phyloP scores from a whole-genome alignment of 2,888 invertebrate species.

The Globia sparganii region DNA sequence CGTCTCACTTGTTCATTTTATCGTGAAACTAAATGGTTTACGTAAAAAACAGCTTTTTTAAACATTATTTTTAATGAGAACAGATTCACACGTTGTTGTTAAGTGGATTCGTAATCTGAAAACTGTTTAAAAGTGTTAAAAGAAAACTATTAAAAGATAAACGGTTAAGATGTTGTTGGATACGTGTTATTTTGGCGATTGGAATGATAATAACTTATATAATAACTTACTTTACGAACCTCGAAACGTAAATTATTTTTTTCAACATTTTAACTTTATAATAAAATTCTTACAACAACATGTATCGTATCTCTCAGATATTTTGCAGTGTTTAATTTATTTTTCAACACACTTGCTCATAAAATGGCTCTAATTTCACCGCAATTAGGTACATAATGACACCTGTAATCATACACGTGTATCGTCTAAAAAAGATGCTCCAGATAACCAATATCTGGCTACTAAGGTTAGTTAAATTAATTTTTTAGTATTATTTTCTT shows the following conservation, averaged over 20 bases:
- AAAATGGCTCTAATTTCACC: too few relatives aligned
- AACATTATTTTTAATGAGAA: conserved; percentile 58
- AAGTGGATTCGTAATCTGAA: conserved; percentile 39
- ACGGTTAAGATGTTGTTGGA: neutral
- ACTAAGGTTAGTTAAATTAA: too few relatives aligned
- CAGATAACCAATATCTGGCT: too few relatives aligned
- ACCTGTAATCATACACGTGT: too few relatives aligned
- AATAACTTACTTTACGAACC: conserved; percentile 1
- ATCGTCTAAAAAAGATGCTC: too few relatives aligned
- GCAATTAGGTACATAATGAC: too few relatives aligned
- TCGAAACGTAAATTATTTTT: neutral
- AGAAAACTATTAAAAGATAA: conserved; percentile 8
- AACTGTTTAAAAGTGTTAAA: conserved; percentile 28
- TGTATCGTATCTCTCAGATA: neutral
- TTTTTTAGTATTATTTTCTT: too few relatives aligned
- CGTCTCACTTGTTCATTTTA: conserved; percentile 54
- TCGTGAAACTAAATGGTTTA: conserved; percentile 52
- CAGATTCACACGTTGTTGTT: conserved; percentile 49
- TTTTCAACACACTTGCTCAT: too few relatives aligned
- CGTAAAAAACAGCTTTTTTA: conserved; percentile 48
- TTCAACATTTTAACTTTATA: neutral
- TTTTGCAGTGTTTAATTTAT: neutral
- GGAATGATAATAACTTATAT: neutral
- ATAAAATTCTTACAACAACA: neutral
- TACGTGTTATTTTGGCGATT: conserved; percentile 6